These are phyloP conservation scores for Pedionomus torquatus DNA, from an alignment of 2,113 vertebrate species.

Conservation along the genomic window DNA sequence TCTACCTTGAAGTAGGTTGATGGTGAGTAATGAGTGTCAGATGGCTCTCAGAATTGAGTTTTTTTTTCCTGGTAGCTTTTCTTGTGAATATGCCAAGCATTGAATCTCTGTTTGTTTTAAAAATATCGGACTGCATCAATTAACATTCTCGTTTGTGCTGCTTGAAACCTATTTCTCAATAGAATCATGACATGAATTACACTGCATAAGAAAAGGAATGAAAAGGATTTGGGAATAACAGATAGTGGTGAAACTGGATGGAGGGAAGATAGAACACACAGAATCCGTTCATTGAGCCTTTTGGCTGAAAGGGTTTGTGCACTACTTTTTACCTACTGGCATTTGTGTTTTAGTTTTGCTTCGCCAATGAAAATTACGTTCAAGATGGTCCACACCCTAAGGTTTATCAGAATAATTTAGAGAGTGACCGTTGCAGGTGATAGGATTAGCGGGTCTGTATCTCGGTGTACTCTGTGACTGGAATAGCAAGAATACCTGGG, in stretches of 20 bases:
- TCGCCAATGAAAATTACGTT: not conserved
- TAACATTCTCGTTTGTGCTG: conserved; percentile 39
- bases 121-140: conserved; percentile 44
- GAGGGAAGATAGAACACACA: not conserved
- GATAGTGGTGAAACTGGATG: conserved; percentile 11
- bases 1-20: conserved; percentile 27
- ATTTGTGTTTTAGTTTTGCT: not conserved
- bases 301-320: conserved; percentile 10
- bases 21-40: conserved; percentile 41
- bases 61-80: not conserved
- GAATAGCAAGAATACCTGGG: not conserved
- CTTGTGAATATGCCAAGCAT: not conserved
- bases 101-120: conserved; percentile 43
- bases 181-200: conserved; percentile 7
- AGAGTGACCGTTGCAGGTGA: not conserved
- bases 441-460: not conserved
- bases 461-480: not conserved
- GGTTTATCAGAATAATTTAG: not conserved
- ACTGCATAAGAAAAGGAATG: not conserved
- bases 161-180: conserved; percentile 40
- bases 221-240: conserved; percentile 10
- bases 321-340: not conserved
- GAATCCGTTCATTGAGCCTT: not conserved
- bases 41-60: not conserved
- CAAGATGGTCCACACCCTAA: not conserved